Evolutionary conservation across 2,888 invertebrate species (phyloP).

Genomic region (Xestoiulus laeticollis): DNA sequence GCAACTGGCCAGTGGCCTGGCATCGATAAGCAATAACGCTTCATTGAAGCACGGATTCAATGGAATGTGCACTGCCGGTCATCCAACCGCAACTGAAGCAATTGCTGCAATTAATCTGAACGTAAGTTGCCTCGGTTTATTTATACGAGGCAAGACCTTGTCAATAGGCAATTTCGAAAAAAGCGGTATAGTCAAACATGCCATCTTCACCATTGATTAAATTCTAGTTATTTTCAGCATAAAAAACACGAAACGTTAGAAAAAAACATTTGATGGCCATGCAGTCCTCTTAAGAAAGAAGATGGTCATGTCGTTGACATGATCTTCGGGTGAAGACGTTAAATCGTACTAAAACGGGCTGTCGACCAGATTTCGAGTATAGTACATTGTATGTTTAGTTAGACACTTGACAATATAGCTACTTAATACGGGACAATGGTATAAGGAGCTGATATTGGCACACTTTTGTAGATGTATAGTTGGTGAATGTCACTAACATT

Average conservation of each 20-base stretch:
- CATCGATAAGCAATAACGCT: not conserved
- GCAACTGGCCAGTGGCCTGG: not conserved
- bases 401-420: too few relatives aligned
- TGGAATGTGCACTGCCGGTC: not conserved
- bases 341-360: too few relatives aligned
- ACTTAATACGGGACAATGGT: too few relatives aligned
- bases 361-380: too few relatives aligned
- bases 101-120: not conserved
- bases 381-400: too few relatives aligned
- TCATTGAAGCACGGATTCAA: not conserved
- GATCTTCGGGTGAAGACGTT: too few relatives aligned
- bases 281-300: too few relatives aligned
- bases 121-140: not conserved
- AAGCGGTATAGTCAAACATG: constrained; percentile 1
- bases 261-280: too few relatives aligned
- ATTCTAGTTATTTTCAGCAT: not conserved
- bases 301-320: too few relatives aligned
- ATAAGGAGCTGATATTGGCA: too few relatives aligned
- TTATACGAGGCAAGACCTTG: not conserved
- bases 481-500: not conserved
- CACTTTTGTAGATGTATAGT: too few relatives aligned
- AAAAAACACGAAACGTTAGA: not conserved
- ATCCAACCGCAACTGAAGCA: not conserved
- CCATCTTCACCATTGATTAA: constrained; percentile 26
- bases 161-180: not conserved